These are phyloP conservation scores for Elephantulus edwardii DNA, from an alignment of 2,113 vertebrate species.

Conservation along the genomic window DNA sequence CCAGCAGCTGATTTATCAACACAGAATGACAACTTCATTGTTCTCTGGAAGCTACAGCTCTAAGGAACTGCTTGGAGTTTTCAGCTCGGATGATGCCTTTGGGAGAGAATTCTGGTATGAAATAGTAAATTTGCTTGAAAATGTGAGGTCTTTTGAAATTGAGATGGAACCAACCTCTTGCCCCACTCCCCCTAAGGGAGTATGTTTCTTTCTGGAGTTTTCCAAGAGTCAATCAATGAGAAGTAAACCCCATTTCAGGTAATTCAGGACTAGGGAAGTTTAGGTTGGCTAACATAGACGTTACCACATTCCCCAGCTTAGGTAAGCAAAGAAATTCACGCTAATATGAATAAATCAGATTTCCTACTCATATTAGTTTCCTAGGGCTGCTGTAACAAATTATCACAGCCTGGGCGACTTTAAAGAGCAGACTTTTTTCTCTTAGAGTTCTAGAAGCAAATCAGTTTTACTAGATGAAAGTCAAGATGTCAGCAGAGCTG, in stretches of 20 bases:
- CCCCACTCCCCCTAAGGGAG: neutral
- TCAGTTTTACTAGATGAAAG: neutral
- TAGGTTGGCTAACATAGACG: constrained; percentile 21
- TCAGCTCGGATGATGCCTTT: constrained; percentile 32
- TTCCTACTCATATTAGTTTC: constrained; percentile 52
- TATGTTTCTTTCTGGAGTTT: constrained; percentile 42
- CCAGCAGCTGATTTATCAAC: constrained; percentile 59
- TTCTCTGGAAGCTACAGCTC: constrained; percentile 62
- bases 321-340: constrained; percentile 36
- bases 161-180: constrained; percentile 8
- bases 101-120: constrained; percentile 50
- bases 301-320: neutral
- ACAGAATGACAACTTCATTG: constrained; percentile 78
- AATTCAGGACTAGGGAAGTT: neutral
- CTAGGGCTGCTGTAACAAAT: constrained; percentile 42
- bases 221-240: constrained; percentile 15
- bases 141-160: constrained; percentile 13
- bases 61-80: constrained; percentile 44
- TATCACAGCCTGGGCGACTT: neutral
- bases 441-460: neutral
- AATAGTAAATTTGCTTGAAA: constrained; percentile 29
- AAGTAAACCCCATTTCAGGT: constrained; percentile 54
- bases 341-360: constrained; percentile 38
- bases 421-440: neutral
- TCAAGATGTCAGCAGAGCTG: neutral